Evolutionary conservation across 1,140 invertebrate genomes (phyloP), one percentile per base, ranked within the genome.

Genomic region (Ips typographus): DNA sequence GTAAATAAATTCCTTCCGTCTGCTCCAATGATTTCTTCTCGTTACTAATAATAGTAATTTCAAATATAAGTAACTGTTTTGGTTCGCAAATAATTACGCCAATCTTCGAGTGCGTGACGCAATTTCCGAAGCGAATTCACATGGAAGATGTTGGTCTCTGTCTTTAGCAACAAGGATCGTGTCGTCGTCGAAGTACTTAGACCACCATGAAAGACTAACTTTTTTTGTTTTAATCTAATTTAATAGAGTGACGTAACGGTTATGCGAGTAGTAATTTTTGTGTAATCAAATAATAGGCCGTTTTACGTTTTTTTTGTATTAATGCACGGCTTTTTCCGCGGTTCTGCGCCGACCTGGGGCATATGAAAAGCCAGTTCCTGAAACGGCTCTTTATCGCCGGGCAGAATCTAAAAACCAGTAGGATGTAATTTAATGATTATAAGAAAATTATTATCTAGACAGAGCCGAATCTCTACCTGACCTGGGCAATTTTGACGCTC

Each of bases 201-300:
- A 49, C 44, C 44, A 49, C 44, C 44, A 49, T 49, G 44, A 49
- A 49, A 49, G 44, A 49, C 44, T 22, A 3, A 49, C 44, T 49
- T 49, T 49, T 49, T 49, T 49, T 49, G 44, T 49, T 49, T 49
- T 49, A 49, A 49, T 49, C 22, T 49, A 22, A 49, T 49, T 49
- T 49, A 49, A 49, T 49, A 49, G 7, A 49, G 44, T 49, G 44
- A 49, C 44, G 44, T 49, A 49, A 49, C 7, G 7, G 44, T 8
- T 6, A 49, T 22, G 22, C 22, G 44, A 22, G 6, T 49, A 49
- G 22, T 49, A 49, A 22, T 49, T 49, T 49, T 49, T 49, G 22
- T 49, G 44, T 49, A 49, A 49, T 49, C 6, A 22, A 49, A 49
- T 22, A 49, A 49, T 49, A 22, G 44, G 3, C 7, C 22, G 7